phyloP scores from a whole-genome alignment of 2,113 vertebrate species.

The Chaenogobius annularis region DNA sequence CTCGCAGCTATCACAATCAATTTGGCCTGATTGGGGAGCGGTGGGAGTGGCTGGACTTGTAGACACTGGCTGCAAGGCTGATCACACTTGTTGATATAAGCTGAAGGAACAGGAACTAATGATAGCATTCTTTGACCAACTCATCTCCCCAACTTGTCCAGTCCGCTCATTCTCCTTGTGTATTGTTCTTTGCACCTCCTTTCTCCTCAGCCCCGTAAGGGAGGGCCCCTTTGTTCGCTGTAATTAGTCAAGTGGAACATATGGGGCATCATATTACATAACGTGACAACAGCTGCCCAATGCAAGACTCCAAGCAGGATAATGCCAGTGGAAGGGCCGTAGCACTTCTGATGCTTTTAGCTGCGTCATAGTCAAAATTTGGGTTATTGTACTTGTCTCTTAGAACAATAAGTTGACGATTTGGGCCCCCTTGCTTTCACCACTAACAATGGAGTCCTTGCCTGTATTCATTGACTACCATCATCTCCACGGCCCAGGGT shows the following conservation, averaged over 20 bases:
- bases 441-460: conserved; percentile 30
- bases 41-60: conserved; percentile 30
- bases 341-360: conserved; percentile 36
- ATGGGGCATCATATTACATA: conserved; percentile 76
- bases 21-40: conserved; percentile 70
- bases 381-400: conserved; percentile 20
- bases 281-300: conserved; percentile 60
- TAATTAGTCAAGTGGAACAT: conserved; percentile 72
- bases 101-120: conserved; percentile 65
- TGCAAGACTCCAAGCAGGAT: conserved; percentile 22
- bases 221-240: conserved; percentile 48
- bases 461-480: conserved; percentile 18
- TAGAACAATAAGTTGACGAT: conserved; percentile 25
- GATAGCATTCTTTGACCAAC: conserved; percentile 49
- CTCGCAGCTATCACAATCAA: conserved; percentile 71
- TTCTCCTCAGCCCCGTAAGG: conserved; percentile 23
- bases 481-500: conserved; percentile 6
- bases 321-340: conserved; percentile 37
- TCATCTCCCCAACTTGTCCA: conserved; percentile 21
- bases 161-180: conserved; percentile 19
- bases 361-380: conserved; percentile 22
- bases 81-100: conserved; percentile 72
- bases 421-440: conserved; percentile 38
- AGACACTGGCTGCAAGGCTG: conserved; percentile 47
- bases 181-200: conserved; percentile 34